These are phyloP conservation scores for Phrynocephalus guinanensis DNA, from an alignment of 2,797 vertebrate genomes.

Conservation along the genomic window DNA sequence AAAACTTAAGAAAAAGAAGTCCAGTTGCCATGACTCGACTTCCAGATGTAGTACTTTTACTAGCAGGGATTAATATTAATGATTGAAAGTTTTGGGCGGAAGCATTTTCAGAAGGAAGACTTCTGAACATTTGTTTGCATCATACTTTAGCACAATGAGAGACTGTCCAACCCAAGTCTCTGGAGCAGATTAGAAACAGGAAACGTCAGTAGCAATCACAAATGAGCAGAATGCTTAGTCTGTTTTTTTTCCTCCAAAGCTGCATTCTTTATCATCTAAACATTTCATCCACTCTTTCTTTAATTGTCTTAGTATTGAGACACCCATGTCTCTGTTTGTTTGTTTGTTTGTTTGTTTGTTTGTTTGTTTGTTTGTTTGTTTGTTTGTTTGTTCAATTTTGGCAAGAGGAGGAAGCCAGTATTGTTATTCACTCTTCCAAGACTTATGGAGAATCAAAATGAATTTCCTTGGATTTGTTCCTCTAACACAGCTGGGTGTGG, in stretches of 20 bases:
- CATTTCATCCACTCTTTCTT: neutral
- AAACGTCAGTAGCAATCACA: neutral
- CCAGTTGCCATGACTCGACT: too few relatives aligned
- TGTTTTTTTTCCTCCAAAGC: too few relatives aligned
- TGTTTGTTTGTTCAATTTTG: too few relatives aligned
- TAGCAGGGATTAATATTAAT: neutral
- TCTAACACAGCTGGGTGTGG: neutral
- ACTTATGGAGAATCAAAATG: neutral
- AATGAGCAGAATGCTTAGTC: too few relatives aligned
- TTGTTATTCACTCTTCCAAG: neutral
- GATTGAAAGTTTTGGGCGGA: neutral
- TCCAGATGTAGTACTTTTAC: neutral
- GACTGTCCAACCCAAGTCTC: neutral
- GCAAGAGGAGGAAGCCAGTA: neutral
- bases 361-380: too few relatives aligned
- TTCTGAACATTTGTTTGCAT: constrained; percentile 4
- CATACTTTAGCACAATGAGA: neutral
- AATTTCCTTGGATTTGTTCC: neutral
- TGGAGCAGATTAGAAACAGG: too few relatives aligned
- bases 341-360: too few relatives aligned
- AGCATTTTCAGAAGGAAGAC: neutral
- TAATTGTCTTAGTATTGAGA: neutral
- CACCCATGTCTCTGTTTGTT: too few relatives aligned
- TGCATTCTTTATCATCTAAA: neutral
- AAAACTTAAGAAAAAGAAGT: too few relatives aligned